Evolutionary conservation across 2,797 vertebrate genomes (phyloP).

Genomic region (Emys orbicularis): DNA sequence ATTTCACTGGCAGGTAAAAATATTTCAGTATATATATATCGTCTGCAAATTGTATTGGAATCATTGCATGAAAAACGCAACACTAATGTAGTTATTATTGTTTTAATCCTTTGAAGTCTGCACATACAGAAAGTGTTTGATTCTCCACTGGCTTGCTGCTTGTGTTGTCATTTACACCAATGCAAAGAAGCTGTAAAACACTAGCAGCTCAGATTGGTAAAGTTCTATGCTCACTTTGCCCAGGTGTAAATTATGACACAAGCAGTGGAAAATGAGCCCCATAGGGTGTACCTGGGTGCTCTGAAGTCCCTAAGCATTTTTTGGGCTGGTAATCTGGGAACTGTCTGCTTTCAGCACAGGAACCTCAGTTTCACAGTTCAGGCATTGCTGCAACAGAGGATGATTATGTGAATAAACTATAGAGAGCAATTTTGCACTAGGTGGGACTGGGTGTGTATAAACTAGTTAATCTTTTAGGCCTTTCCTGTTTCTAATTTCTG

Average conservation of each 20-base stretch:
- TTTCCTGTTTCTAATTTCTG: background rate
- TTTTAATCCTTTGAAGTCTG: constrained; percentile 50
- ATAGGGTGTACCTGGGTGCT: background rate
- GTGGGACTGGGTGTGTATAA: background rate
- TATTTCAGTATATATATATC: background rate
- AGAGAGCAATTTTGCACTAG: background rate
- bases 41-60: background rate
- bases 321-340: background rate
- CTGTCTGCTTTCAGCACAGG: background rate
- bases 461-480: background rate
- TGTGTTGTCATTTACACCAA: constrained; percentile 32
- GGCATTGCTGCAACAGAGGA: background rate
- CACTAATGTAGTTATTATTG: constrained; percentile 55
- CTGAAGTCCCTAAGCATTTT: background rate
- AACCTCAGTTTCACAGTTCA: background rate
- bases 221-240: constrained; percentile 15
- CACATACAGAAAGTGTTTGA: background rate
- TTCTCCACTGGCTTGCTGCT: constrained; percentile 19
- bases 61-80: constrained; percentile 29
- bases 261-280: background rate
- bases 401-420: background rate
- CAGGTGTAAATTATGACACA: constrained; percentile 31
- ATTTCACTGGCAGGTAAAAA: constrained; percentile 21
- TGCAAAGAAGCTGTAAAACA: constrained; percentile 20
- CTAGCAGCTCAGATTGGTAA: constrained; percentile 19